Evolutionary conservation across 2,113 vertebrate species (phyloP), one percentile per base, ranked within the genome.

Genomic region (Perca schrenkii): DNA sequence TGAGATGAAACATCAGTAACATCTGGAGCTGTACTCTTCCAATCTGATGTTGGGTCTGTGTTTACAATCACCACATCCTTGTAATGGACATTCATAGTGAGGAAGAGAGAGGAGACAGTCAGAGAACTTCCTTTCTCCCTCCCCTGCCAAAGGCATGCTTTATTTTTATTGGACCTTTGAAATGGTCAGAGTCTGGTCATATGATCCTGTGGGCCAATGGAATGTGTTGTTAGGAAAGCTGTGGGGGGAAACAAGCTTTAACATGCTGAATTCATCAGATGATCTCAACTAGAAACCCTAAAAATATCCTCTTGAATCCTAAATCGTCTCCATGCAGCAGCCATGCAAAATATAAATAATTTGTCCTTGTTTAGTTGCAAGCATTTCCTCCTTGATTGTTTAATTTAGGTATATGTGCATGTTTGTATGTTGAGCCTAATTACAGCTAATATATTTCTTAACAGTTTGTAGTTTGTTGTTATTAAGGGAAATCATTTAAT

Each of bases 121-220:
- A 50, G 78, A 80, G 34, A 74, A 84, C 73, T 85, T 88, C 89
- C 77, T 77, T 63, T 81, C 67, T 83, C 85, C 84, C 91, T 88
- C 80, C 84, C 61, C 75, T 79, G 49, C 43, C 21, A 76, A 72
- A 88, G 83, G 52, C 82, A 67, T 88, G 80, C 90, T 64, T 76
- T 73, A 8, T 80, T 90, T 85, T 89, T 79, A 94, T 94, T 94
- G 93, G 92, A 73, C 82, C 84, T 82, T 77, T 87, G 81, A 86
- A 92, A 93, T 93, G 91, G 93, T 88, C 94, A 93, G 93, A 94
- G 93, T 88, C 46, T 74, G 77, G 85, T 93, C 93, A 95, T 89
- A 57, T 94, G 93, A 91, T 82, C 77, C 22, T 12, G 62, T 46
- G 47, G 72, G 70, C 93, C 93, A 94, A 94, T 95, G 61, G 84